These are phyloP conservation scores for Paraplagusia blochii DNA, from an alignment of 2,113 vertebrate species.

Conservation along the genomic window DNA sequence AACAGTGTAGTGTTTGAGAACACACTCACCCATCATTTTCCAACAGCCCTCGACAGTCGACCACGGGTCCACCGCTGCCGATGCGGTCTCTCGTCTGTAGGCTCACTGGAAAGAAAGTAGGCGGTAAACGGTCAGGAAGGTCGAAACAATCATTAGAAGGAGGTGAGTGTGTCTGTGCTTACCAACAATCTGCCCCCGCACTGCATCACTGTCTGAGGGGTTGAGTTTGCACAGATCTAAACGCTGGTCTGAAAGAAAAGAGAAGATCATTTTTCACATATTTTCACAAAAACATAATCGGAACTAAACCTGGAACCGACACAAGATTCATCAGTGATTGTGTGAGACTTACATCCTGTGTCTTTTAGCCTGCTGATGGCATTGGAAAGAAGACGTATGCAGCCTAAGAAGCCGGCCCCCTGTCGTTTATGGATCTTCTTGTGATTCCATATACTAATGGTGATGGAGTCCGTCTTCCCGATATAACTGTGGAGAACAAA, in stretches of 20 bases:
- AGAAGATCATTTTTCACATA: slow-evolving; percentile 18
- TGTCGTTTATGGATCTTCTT: slow-evolving; percentile 99
- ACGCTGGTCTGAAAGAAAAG: slow-evolving; percentile 86
- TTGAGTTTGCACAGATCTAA: slow-evolving; percentile 99
- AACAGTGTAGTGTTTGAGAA: background rate
- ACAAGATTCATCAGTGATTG: background rate
- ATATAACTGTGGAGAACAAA: slow-evolving; percentile 80
- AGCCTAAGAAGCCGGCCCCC: slow-evolving; percentile 95
- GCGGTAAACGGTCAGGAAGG: slow-evolving; percentile 20
- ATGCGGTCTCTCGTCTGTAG: slow-evolving; percentile 96
- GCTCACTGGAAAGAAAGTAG: slow-evolving; percentile 81
- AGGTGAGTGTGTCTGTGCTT: slow-evolving; percentile 55
- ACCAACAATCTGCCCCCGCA: slow-evolving; percentile 98
- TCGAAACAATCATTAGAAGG: too few species aligned
- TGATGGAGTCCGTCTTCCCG: slow-evolving; percentile 96
- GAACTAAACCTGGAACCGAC: background rate
- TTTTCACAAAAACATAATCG: too few species aligned
- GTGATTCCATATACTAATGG: slow-evolving; percentile 98
- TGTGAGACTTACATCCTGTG: slow-evolving; percentile 88
- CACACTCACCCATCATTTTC: slow-evolving; percentile 92
- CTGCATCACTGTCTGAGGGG: slow-evolving; percentile 93
- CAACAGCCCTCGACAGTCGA: slow-evolving; percentile 93
- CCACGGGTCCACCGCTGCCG: slow-evolving; percentile 91
- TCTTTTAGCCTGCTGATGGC: slow-evolving; percentile 97
- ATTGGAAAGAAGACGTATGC: slow-evolving; percentile 92